These are phyloP conservation scores for Melanostoma scalare DNA, from an alignment of 2,888 invertebrate species.

Conservation along the genomic window DNA sequence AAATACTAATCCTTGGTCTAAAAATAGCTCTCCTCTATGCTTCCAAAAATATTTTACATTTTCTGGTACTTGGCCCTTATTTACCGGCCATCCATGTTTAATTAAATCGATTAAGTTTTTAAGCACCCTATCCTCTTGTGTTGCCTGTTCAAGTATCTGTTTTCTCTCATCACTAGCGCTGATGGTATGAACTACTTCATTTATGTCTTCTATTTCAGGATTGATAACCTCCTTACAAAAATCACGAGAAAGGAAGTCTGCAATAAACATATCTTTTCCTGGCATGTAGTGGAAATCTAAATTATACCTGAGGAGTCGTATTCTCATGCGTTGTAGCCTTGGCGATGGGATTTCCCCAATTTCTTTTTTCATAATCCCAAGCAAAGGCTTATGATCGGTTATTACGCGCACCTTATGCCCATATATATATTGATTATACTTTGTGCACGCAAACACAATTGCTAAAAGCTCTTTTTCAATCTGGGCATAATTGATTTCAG, in stretches of 20 bases:
- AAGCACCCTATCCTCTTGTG: constrained; percentile 13
- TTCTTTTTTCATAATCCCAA: constrained; percentile 27
- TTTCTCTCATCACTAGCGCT: constrained; percentile 51
- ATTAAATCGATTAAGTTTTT: constrained; percentile 24
- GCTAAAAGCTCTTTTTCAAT: constrained; percentile 80
- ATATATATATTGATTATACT: constrained; percentile 78
- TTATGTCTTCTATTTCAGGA: constrained; percentile 48
- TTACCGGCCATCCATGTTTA: constrained; percentile 62
- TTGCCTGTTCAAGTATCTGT: constrained; percentile 39
- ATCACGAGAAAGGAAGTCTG: constrained; percentile 61
- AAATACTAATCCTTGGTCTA: constrained; percentile 61
- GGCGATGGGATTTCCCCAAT: constrained; percentile 75
- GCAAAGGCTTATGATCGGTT: constrained; percentile 77
- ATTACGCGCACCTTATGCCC: constrained; percentile 73
- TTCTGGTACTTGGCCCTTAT: constrained; percentile 16
- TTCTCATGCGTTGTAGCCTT: constrained; percentile 75
- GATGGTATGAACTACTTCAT: constrained; percentile 55
- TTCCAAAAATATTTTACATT: constrained; percentile 58
- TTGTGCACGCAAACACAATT: constrained; percentile 76
- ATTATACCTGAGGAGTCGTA: constrained; percentile 75
- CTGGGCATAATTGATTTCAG: constrained; percentile 77
- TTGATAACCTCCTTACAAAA: constrained; percentile 20
- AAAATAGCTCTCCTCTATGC: constrained; percentile 36
- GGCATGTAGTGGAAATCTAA: constrained; percentile 51
- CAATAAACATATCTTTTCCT: constrained; percentile 65